A percentile compares a stretch with the other conserved stretches of the same genome.
Evolutionary conservation across 2,888 invertebrate genomes (phyloP).

Genomic region (Eustalomyia histrio): DNA sequence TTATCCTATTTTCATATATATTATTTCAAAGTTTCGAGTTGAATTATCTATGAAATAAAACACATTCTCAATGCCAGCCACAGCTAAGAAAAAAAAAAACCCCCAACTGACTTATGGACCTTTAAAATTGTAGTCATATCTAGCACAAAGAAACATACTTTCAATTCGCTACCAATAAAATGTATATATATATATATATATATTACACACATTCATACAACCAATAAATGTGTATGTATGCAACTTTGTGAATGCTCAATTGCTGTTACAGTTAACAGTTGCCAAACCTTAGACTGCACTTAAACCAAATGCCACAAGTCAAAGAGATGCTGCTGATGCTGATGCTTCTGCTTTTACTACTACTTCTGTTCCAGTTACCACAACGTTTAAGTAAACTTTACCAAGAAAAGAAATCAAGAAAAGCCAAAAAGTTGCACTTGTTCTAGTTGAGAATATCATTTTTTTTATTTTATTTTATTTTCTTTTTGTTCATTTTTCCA

Average conservation of each 20-base stretch:
- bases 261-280: conserved; percentile 50
- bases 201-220: not conserved
- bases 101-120: conserved; percentile 45
- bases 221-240: not conserved
- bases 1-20: not conserved
- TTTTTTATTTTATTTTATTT: not conserved
- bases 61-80: conserved; percentile 57
- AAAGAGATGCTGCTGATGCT: conserved; percentile 53
- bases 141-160: not conserved
- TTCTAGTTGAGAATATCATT: conserved; percentile 39
- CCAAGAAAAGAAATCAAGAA: conserved; percentile 42
- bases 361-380: conserved; percentile 35
- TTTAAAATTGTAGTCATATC: conserved; percentile 12
- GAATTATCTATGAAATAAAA: conserved; percentile 60
- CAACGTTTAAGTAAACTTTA: conserved; percentile 45
- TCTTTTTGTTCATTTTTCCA: conserved; percentile 21
- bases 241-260: conserved; percentile 6
- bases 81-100: conserved; percentile 18
- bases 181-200: not conserved
- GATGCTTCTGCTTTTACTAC: too few relatives aligned
- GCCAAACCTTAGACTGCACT: conserved; percentile 58
- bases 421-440: conserved; percentile 56
- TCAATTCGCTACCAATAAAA: not conserved
- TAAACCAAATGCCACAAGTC: conserved; percentile 65
- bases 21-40: conserved; percentile 40